Evolutionary conservation across 2,797 vertebrate genomes (phyloP).

Genomic region (Falco biarmicus): DNA sequence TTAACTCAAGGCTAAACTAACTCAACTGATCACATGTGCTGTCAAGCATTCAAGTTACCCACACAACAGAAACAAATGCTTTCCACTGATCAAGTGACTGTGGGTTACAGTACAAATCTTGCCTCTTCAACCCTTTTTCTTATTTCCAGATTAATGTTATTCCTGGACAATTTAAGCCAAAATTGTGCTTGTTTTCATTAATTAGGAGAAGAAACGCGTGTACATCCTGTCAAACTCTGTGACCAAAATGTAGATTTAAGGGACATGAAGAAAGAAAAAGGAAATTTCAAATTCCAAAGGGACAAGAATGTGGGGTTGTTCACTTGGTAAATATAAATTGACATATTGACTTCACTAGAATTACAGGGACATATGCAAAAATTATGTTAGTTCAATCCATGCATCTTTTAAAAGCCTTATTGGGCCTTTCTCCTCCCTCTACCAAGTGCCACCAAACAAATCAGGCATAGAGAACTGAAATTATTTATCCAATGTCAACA

Average conservation of each 20-base stretch:
- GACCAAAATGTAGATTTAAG: neutral
- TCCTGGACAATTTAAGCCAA: neutral
- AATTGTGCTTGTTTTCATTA: neutral
- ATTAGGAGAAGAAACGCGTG: neutral
- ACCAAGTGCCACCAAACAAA: neutral
- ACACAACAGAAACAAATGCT: slow-evolving; percentile 1
- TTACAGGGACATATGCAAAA: neutral
- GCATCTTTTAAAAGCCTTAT: neutral
- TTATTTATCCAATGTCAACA: neutral
- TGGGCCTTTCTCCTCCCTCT: neutral
- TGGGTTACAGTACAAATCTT: neutral
- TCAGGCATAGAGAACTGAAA: neutral
- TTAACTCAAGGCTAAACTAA: slow-evolving; percentile 5
- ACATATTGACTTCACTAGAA: neutral
- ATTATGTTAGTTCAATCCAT: neutral
- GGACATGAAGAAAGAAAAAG: neutral
- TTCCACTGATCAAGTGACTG: neutral
- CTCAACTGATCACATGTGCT: slow-evolving; percentile 2
- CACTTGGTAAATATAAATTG: neutral
- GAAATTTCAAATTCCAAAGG: neutral
- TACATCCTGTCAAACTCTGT: neutral
- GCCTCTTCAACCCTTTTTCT: neutral
- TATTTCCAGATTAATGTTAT: neutral
- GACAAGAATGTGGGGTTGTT: neutral
- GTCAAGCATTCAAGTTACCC: slow-evolving; percentile 21